Evolutionary conservation across 2,797 vertebrate genomes (phyloP), one percentile per base, ranked within the genome.

Genomic region (Sciurus carolinensis): DNA sequence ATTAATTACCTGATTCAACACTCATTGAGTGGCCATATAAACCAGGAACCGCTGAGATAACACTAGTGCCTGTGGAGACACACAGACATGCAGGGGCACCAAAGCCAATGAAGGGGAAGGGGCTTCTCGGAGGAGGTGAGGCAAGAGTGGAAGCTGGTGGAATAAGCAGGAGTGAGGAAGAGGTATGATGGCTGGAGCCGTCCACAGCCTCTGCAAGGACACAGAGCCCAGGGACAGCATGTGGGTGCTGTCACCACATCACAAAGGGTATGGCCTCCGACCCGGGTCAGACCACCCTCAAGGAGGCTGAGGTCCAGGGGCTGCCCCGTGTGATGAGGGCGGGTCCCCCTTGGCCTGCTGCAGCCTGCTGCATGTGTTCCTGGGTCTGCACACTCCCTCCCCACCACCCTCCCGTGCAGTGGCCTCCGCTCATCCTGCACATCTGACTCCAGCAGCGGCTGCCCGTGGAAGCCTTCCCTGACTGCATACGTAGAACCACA

Each of bases 401-500:
- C 10, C 0, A 2, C 15, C 24, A 39, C 17, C 30, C 50, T 69
- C 17, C 0, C 22, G n/a, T 20, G 10, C 2, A 0, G n/a, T 42
- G 0, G 7, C 17, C 57, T 54, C 75, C 17, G 1, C 62, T 54
- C 20, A 11, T 76, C 52, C 30, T 18, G 39, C 10, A 4, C 1
- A 36, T 59, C 73, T 83, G 6, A 3, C 67, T 14, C 2, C 5
- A 39, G 13, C 36, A 52, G 69, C 3, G 14, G 14, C 22, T 82
- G 33, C 73, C 26, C 5, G 0, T 3, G 0, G 91, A 42, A 62
- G 5, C 44, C 83, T 64, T 26, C n/a, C 44, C 26, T 12, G 75
- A 14, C 71, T 39, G 39, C 76, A 14, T 10, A 0, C 0, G 0
- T 9, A 18, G 36, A 82, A 1, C 36, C 1, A 0, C 0, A 1